A percentile compares a stretch with the other conserved stretches of the same genome.
phyloP scores from a whole-genome alignment of 1,140 invertebrate genomes.

The Drosophila trapezifrons region DNA sequence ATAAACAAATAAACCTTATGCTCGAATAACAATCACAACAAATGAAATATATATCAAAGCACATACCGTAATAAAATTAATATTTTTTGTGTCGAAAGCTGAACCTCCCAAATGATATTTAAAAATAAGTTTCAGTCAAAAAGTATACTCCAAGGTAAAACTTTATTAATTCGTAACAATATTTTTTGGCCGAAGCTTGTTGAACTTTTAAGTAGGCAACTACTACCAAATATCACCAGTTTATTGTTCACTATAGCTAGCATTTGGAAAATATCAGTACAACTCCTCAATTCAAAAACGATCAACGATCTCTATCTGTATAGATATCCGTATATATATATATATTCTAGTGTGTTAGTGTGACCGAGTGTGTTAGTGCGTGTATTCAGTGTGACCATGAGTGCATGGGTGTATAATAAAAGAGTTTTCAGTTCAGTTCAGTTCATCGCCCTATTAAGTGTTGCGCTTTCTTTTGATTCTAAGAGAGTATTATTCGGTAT shows the following conservation, averaged over 20 bases:
- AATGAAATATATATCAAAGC: neutral
- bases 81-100: neutral
- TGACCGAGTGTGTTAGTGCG: constrained; percentile 18
- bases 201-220: constrained; percentile 50
- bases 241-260: constrained; percentile 74
- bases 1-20: no score
- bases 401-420: constrained; percentile 41
- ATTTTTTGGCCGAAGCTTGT: constrained; percentile 51
- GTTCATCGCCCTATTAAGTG: constrained; percentile 26
- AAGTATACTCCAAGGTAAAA: constrained; percentile 1
- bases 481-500: constrained; percentile 32
- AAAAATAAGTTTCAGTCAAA: neutral
- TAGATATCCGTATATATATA: constrained; percentile 3
- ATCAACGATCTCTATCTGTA: constrained; percentile 19
- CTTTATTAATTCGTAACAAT: constrained; percentile 44
- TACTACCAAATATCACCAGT: constrained; percentile 77
- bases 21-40: no score
- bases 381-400: constrained; percentile 7
- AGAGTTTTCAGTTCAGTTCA: constrained; percentile 55
- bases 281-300: constrained; percentile 37
- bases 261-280: constrained; percentile 78
- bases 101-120: neutral
- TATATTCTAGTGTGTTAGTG: constrained; percentile 3
- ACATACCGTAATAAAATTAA: neutral
- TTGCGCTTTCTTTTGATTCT: constrained; percentile 39